Percentiles rank a stretch among this genome's conserved stretches.
Conservation (phyloP, 1,140 invertebrate genomes). For the Drosophila punjabiensis region DNA sequence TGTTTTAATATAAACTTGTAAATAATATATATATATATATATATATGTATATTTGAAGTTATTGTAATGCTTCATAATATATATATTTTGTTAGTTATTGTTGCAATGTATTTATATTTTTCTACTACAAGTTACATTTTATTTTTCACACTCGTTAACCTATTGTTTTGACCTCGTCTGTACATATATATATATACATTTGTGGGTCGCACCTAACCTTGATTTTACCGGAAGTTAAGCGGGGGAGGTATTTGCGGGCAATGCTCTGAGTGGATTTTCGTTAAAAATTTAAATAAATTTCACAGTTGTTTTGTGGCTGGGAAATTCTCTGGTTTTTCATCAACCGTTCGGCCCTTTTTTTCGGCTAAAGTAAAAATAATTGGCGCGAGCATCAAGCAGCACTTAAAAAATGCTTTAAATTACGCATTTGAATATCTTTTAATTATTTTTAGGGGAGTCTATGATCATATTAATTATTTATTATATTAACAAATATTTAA, state of each 20-base stretch:
- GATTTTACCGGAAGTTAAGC: slow-evolving; percentile 15
- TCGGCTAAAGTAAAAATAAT: slow-evolving; percentile 25
- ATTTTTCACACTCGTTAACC: not conserved
- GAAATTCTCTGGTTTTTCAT: slow-evolving; percentile 25
- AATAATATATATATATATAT: too few relatives aligned
- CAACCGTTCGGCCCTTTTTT: not conserved
- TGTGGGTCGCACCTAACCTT: slow-evolving; percentile 23
- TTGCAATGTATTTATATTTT: too few relatives aligned
- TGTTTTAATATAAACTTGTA: too few relatives aligned
- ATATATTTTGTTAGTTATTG: not conserved
- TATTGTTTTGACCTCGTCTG: not conserved
- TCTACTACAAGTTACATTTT: too few relatives aligned
- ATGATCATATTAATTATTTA: too few relatives aligned
- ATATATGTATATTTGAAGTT: too few relatives aligned
- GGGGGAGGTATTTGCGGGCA: not conserved
- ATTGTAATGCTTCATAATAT: too few relatives aligned
- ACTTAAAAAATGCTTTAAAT: slow-evolving; percentile 21
- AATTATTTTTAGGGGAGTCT: not conserved
- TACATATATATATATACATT: not conserved
- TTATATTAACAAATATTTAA: not conserved
- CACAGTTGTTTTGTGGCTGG: slow-evolving; percentile 50
- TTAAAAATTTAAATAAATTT: slow-evolving; percentile 66
- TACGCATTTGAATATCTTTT: not conserved
- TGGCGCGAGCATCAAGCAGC: slow-evolving; percentile 5
- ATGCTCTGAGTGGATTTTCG: slow-evolving; percentile 70